These are phyloP conservation scores for Microctonus aethiopoides DNA, from an alignment of 2,888 invertebrate genomes.

Conservation along the genomic window DNA sequence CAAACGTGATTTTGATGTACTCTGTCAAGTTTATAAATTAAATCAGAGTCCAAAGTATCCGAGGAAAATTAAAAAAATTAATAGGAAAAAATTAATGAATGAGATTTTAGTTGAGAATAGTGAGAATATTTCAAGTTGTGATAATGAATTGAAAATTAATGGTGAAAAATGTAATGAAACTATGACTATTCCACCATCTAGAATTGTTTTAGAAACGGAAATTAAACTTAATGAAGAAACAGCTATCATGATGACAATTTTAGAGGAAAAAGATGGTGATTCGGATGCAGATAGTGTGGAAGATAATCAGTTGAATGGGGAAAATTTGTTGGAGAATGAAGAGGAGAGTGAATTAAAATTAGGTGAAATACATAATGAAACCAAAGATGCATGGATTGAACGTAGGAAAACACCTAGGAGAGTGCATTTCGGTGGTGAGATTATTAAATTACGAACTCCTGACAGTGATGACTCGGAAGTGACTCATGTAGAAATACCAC, in stretches of 20 bases:
- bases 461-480: constrained; percentile 79
- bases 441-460: constrained; percentile 86
- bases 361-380: constrained; percentile 10
- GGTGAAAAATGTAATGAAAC: constrained; percentile 5
- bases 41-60: constrained; percentile 27
- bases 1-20: constrained; percentile 71
- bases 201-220: constrained; percentile 84
- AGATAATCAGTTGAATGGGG: constrained; percentile 25
- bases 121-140: neutral
- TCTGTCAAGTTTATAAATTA: constrained; percentile 73
- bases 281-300: constrained; percentile 36
- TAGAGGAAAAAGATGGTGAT: constrained; percentile 74
- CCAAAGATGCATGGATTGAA: constrained; percentile 42
- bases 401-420: constrained; percentile 74
- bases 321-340: neutral
- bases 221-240: constrained; percentile 84
- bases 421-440: constrained; percentile 88
- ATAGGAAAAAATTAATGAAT: constrained; percentile 44
- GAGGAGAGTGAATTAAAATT: neutral
- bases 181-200: constrained; percentile 50
- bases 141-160: neutral
- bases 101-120: constrained; percentile 46
- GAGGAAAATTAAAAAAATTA: constrained; percentile 20
- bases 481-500: constrained; percentile 41
- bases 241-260: constrained; percentile 84